Percentiles rank a stretch among this genome's conserved stretches.
Conservation (phyloP, 2,113 vertebrate genomes). For the Pithys albifrons region DNA sequence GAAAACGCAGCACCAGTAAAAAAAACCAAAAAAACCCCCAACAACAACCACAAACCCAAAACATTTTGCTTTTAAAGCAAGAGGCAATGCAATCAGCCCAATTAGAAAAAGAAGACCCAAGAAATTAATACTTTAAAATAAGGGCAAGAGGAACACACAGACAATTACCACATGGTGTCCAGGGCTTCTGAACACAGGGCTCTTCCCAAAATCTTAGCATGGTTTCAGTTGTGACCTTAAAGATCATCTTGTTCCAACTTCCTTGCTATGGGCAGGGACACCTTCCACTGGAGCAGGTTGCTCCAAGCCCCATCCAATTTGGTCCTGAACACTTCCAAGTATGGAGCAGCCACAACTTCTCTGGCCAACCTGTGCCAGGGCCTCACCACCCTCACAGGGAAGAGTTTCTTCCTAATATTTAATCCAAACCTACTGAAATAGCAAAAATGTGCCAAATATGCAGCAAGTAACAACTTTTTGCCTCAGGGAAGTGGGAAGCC, state of each 20-base stretch:
- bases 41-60: neutral
- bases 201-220: neutral
- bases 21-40: neutral
- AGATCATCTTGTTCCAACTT: neutral
- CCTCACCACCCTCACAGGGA: neutral
- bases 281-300: neutral
- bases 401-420: neutral
- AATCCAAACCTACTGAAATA: neutral
- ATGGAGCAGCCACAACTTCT: neutral
- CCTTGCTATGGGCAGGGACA: neutral
- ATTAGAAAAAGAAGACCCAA: neutral
- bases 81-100: neutral
- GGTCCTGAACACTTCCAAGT: neutral
- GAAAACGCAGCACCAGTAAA: neutral
- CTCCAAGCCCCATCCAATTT: accelerated
- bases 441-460: neutral
- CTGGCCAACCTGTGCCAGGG: neutral
- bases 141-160: neutral
- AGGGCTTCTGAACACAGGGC: neutral
- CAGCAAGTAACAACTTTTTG: neutral
- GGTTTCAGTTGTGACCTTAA: neutral
- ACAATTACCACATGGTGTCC: neutral
- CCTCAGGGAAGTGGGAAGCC: neutral
- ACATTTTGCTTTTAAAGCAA: neutral
- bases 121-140: neutral